phyloP scores from a whole-genome alignment of 2,113 vertebrate species.

The Scopus umbretta region DNA sequence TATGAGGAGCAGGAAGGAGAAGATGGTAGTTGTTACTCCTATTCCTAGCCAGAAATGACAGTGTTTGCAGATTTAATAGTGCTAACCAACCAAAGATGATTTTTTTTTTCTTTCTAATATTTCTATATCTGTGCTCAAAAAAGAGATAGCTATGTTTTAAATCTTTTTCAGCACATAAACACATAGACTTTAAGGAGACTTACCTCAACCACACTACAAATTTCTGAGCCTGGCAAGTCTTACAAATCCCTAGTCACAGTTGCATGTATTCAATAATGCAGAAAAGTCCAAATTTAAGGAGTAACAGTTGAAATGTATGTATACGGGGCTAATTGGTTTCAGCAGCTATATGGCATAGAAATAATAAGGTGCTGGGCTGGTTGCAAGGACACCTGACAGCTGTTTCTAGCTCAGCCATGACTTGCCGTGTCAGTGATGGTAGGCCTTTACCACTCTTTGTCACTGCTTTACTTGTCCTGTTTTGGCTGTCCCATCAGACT shows the following conservation, averaged over 20 bases:
- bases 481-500: neutral
- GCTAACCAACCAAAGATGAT: neutral
- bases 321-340: neutral
- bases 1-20: neutral
- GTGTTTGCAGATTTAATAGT: neutral
- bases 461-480: neutral
- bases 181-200: neutral
- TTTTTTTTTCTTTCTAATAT: neutral
- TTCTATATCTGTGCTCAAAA: neutral
- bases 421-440: neutral
- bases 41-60: neutral
- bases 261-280: neutral
- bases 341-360: neutral
- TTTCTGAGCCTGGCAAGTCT: neutral
- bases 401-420: neutral
- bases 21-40: neutral
- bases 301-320: neutral
- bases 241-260: neutral
- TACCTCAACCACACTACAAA: neutral
- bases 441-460: neutral
- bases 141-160: neutral
- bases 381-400: neutral
- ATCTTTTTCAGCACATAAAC: neutral
- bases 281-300: neutral
- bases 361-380: neutral